phyloP scores from a whole-genome alignment of 2,888 invertebrate species.

The Lissonota sp. region DNA sequence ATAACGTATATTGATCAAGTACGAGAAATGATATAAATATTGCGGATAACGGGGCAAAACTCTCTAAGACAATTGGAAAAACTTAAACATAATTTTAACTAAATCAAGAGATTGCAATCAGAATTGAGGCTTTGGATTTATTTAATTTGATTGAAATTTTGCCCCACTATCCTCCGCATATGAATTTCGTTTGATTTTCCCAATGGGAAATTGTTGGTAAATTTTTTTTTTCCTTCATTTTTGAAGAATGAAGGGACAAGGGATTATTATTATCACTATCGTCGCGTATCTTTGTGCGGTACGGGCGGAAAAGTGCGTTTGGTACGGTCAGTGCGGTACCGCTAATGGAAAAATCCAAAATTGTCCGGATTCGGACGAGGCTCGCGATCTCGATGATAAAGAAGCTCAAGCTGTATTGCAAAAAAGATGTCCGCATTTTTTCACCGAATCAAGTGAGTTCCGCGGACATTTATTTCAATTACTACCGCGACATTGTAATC shows the following conservation, averaged over 20 bases:
- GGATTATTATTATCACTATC: constrained; percentile 30
- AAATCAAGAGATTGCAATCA: no score
- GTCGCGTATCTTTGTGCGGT: constrained; percentile 34
- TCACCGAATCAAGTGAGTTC: constrained; percentile 80
- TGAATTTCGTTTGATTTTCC: no score
- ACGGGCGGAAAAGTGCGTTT: constrained; percentile 83
- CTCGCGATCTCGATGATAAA: constrained; percentile 79
- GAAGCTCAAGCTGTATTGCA: constrained; percentile 84
- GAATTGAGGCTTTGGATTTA: no score
- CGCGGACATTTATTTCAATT: not conserved
- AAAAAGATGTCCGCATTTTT: constrained; percentile 87
- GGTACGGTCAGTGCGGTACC: constrained; percentile 86
- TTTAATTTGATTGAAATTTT: no score
- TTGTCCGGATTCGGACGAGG: constrained; percentile 82
- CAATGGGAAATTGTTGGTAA: no score
- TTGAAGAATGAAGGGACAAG: constrained; percentile 57
- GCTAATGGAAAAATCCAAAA: constrained; percentile 76
- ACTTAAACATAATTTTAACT: no score
- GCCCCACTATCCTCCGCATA: no score
- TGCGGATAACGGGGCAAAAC: no score
- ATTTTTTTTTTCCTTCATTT: not conserved
- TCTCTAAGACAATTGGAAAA: no score
- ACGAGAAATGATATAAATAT: no score
- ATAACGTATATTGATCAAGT: no score
- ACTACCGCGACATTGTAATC: not conserved